These are phyloP conservation scores for Nomada ruficornis DNA, from an alignment of 2,888 invertebrate genomes.

Conservation along the genomic window DNA sequence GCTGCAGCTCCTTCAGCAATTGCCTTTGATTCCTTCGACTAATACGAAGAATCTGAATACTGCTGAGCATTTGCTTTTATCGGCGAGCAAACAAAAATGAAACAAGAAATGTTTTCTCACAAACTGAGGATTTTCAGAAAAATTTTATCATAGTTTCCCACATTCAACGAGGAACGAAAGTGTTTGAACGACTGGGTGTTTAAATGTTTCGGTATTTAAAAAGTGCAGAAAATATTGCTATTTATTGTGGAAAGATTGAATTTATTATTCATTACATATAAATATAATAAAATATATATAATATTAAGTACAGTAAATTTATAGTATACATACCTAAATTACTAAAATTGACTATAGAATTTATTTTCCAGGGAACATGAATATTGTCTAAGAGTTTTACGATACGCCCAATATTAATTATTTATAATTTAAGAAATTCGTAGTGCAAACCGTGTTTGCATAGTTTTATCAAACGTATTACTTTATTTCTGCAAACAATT, in stretches of 20 bases:
- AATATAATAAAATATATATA: too few species aligned
- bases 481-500: constrained; percentile 33
- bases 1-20: constrained; percentile 68
- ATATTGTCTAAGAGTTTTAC: not conserved
- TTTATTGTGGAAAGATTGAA: too few species aligned
- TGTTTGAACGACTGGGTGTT: too few species aligned
- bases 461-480: constrained; percentile 20
- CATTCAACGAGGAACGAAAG: not conserved
- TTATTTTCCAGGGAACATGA: too few species aligned
- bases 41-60: constrained; percentile 69
- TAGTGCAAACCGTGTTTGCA: constrained; percentile 5
- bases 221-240: too few species aligned
- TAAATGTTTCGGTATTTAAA: too few species aligned
- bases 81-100: constrained; percentile 19
- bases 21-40: constrained; percentile 70
- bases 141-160: not conserved
- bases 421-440: constrained; percentile 7
- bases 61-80: constrained; percentile 24
- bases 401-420: not conserved
- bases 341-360: too few species aligned
- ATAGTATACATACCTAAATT: too few species aligned
- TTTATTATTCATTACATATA: too few species aligned
- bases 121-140: constrained; percentile 27
- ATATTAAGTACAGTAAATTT: too few species aligned
- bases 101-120: constrained; percentile 31